A percentile compares a stretch with the other conserved stretches of the same genome.
phyloP scores from a whole-genome alignment of 2,797 vertebrate species.

The Jordanella pulchra region DNA sequence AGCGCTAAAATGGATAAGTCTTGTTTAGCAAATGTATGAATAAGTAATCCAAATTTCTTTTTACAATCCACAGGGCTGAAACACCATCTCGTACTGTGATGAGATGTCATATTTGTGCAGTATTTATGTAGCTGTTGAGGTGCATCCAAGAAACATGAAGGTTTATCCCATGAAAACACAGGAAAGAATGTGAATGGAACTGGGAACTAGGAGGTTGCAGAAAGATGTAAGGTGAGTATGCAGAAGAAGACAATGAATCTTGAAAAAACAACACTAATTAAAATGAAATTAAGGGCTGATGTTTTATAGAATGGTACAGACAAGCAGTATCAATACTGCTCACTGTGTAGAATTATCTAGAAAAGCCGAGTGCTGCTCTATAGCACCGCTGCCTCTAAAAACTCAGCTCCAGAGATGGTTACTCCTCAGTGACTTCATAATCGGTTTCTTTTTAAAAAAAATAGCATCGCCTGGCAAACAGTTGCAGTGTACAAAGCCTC shows the following conservation, averaged over 20 bases:
- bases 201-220: neutral
- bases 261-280: constrained; percentile 23
- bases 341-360: constrained; percentile 59
- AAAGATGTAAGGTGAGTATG: constrained; percentile 14
- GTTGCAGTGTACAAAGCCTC: constrained; percentile 35
- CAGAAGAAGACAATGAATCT: constrained; percentile 27
- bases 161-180: neutral
- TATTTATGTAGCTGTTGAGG: neutral
- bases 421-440: constrained; percentile 57
- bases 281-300: constrained; percentile 45
- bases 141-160: neutral
- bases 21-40: constrained; percentile 1
- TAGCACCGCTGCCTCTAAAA: constrained; percentile 74
- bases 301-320: constrained; percentile 74
- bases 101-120: neutral
- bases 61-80: neutral
- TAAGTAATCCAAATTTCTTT: neutral
- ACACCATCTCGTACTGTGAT: neutral
- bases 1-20: constrained; percentile 6
- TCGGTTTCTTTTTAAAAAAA: constrained; percentile 67
- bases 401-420: constrained; percentile 69
- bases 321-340: constrained; percentile 66
- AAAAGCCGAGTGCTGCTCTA: constrained; percentile 51
- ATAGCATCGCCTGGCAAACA: constrained; percentile 63
- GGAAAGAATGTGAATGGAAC: constrained; percentile 17